Percentiles rank a stretch among this genome's conserved stretches.
Conservation (phyloP, 2,888 invertebrate genomes). For the Tridacna gigas region DNA sequence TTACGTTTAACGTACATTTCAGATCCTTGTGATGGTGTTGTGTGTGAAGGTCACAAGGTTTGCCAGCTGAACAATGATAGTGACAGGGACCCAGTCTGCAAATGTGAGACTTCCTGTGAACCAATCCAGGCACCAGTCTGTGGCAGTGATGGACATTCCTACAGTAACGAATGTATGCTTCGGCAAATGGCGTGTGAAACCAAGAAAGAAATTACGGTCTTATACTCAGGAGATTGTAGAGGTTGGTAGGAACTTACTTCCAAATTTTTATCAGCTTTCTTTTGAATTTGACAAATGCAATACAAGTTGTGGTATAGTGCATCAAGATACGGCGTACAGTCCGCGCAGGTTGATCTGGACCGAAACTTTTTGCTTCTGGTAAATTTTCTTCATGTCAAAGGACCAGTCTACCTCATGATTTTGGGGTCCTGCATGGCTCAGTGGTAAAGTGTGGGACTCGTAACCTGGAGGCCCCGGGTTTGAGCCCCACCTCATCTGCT, state of each 20-base stretch:
- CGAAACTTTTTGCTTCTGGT: too few relatives aligned
- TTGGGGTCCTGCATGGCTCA: too few relatives aligned
- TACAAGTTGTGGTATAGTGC: too few relatives aligned
- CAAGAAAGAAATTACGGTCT: conserved; percentile 89
- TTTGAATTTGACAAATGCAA: too few relatives aligned
- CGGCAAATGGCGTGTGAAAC: conserved; percentile 94
- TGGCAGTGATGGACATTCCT: conserved; percentile 96
- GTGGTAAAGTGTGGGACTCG: too few relatives aligned
- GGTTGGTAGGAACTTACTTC: conserved; percentile 42
- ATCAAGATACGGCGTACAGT: too few relatives aligned
- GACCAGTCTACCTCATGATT: too few relatives aligned
- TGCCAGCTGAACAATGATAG: conserved; percentile 92
- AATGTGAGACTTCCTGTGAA: conserved; percentile 89
- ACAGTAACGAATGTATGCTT: conserved; percentile 96
- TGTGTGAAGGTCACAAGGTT: conserved; percentile 92
- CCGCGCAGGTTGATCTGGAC: too few relatives aligned
- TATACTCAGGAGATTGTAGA: conserved; percentile 93
- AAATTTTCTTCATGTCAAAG: too few relatives aligned
- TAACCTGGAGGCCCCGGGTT: too few relatives aligned
- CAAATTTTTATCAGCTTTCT: neutral
- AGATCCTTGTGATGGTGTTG: conserved; percentile 94
- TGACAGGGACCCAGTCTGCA: conserved; percentile 91
- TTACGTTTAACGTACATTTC: conserved; percentile 75
- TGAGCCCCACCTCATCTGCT: too few relatives aligned
- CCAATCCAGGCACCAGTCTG: conserved; percentile 90